phyloP scores from a whole-genome alignment of 35 echinoderm and acorn worm species.

The Apostichopus parvimensis region DNA sequence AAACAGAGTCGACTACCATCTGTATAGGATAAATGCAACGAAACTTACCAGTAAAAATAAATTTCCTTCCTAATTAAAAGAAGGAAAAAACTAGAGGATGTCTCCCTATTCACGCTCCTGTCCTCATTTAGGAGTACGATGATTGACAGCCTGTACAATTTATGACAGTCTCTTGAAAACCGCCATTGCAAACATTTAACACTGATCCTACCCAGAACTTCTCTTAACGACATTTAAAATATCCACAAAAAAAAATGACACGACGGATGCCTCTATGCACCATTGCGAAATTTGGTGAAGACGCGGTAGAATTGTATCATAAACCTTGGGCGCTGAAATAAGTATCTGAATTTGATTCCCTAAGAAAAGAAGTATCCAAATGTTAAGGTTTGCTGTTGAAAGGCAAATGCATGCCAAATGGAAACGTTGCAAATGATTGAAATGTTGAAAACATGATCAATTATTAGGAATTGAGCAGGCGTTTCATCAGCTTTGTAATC shows the following conservation, averaged over 20 bases:
- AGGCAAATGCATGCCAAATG: too few species aligned
- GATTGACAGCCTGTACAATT: conserved; percentile 38
- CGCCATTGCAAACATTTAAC: conserved; percentile 42
- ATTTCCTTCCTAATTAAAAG: conserved; percentile 41
- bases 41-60: conserved; percentile 32
- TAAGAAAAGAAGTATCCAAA: too few species aligned
- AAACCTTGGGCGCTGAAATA: too few species aligned
- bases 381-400: too few species aligned
- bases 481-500: too few species aligned
- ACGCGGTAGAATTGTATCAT: too few species aligned
- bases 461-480: too few species aligned
- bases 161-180: conserved; percentile 36
- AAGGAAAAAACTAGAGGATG: neutral
- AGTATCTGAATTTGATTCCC: too few species aligned
- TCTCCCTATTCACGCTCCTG: neutral
- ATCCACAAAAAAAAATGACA: neutral
- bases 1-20: conserved; percentile 27
- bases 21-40: conserved; percentile 21
- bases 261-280: neutral
- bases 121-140: conserved; percentile 20
- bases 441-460: too few species aligned
- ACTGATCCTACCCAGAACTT: conserved; percentile 30
- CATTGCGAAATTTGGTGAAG: neutral
- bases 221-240: conserved; percentile 36
- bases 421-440: too few species aligned